These are phyloP conservation scores for Drosophila auraria DNA, from an alignment of 1,140 invertebrate genomes.

Conservation along the genomic window DNA sequence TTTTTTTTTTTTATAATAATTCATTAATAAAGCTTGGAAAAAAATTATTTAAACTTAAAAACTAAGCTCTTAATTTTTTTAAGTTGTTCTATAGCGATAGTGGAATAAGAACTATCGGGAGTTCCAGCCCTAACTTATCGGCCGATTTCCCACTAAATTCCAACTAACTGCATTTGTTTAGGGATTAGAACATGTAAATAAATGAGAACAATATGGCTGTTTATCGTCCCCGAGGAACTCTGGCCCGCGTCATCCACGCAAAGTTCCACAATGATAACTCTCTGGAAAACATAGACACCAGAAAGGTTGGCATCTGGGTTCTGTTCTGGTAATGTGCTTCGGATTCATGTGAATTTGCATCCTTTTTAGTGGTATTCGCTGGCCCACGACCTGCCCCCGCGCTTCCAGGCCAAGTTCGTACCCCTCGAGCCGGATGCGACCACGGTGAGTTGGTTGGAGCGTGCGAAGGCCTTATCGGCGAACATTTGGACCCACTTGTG, in stretches of 20 bases:
- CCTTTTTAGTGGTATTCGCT: conserved; percentile 88
- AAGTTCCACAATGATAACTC: conserved; percentile 88
- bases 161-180: conserved; percentile 12
- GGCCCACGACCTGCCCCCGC: conserved; percentile 63
- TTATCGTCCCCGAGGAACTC: conserved; percentile 86
- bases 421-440: conserved; percentile 88
- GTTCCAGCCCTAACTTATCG: not conserved
- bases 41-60: too few relatives aligned
- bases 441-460: conserved; percentile 89
- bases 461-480: conserved; percentile 88
- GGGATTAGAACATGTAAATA: conserved; percentile 40
- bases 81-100: not conserved
- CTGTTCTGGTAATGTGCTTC: not conserved
- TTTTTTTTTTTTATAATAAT: too few relatives aligned
- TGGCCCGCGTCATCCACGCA: conserved; percentile 88
- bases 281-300: conserved; percentile 87
- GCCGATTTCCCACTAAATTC: conserved; percentile 10
- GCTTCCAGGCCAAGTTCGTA: conserved; percentile 86
- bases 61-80: too few relatives aligned
- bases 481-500: conserved; percentile 90
- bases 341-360: not conserved
- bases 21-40: too few relatives aligned
- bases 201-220: conserved; percentile 25
- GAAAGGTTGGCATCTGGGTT: conserved; percentile 85
- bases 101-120: not conserved